A percentile compares a stretch with the other conserved stretches of the same genome.
Evolutionary conservation across 2,888 invertebrate species (phyloP).

Genomic region (Corythucha ciliata): DNA sequence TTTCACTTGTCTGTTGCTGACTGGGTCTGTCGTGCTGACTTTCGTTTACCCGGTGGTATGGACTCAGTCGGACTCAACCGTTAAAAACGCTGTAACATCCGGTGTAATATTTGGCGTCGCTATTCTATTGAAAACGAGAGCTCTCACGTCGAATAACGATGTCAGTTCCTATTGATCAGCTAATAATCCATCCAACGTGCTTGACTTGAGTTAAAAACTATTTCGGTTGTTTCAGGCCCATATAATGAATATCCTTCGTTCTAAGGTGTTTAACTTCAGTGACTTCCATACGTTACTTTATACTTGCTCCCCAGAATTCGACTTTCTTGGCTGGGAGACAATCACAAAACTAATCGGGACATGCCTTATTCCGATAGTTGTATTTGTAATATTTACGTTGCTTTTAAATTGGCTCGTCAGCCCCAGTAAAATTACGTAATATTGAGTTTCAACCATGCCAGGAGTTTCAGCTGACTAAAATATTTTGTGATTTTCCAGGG

Average conservation of each 20-base stretch:
- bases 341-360: slow-evolving; percentile 47
- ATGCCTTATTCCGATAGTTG: slow-evolving; percentile 50
- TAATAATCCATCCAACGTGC: background rate
- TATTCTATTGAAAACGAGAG: slow-evolving; percentile 44
- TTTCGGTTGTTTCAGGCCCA: slow-evolving; percentile 47
- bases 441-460: background rate
- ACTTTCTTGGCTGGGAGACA: slow-evolving; percentile 54
- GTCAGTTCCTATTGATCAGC: slow-evolving; percentile 35
- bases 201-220: background rate
- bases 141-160: slow-evolving; percentile 40
- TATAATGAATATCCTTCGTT: slow-evolving; percentile 58
- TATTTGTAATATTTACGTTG: slow-evolving; percentile 44
- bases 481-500: no score
- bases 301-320: slow-evolving; percentile 67
- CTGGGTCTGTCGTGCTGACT: slow-evolving; percentile 33
- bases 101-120: slow-evolving; percentile 36
- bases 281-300: slow-evolving; percentile 70
- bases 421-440: slow-evolving; percentile 22
- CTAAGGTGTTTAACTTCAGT: slow-evolving; percentile 58
- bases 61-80: slow-evolving; percentile 13
- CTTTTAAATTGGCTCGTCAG: slow-evolving; percentile 21
- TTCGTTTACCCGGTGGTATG: slow-evolving; percentile 31
- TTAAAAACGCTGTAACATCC: slow-evolving; percentile 31
- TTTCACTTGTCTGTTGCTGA: slow-evolving; percentile 37
- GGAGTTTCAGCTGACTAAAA: no score